These are phyloP conservation scores for Condylostylus longicornis DNA, from an alignment of 1,140 invertebrate genomes.

Conservation along the genomic window DNA sequence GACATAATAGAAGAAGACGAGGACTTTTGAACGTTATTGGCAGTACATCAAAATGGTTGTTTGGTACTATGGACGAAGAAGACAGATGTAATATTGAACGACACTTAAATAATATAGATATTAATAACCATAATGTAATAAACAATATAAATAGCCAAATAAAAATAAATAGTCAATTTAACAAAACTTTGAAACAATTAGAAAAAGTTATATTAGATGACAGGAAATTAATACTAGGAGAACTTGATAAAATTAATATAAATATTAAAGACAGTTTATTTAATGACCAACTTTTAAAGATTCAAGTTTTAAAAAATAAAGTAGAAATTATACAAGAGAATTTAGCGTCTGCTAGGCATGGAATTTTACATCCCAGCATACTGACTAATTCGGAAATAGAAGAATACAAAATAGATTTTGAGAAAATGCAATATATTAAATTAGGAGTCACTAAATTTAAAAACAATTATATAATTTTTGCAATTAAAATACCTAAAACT, in stretches of 20 bases:
- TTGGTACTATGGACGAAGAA: neutral
- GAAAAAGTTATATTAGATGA: no score
- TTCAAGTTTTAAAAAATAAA: neutral
- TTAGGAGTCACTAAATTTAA: neutral
- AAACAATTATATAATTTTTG: neutral
- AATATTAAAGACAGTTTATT: neutral
- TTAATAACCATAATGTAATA: neutral
- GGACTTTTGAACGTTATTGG: no score
- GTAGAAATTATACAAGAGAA: neutral
- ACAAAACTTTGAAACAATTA: no score
- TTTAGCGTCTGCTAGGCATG: neutral
- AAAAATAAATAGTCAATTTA: neutral
- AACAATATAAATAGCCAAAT: neutral
- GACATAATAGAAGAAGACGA: no score
- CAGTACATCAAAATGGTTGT: neutral
- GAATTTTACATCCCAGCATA: no score
- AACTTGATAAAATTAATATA: no score
- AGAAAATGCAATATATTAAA: no score
- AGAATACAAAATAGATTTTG: no score
- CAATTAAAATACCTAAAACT: conserved; percentile 1
- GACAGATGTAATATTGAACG: neutral
- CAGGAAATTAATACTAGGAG: no score
- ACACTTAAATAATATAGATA: neutral
- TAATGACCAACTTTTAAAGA: neutral
- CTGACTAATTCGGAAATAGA: no score